phyloP scores from a whole-genome alignment of 2,888 invertebrate species.

The Leptothorax acervorum region DNA sequence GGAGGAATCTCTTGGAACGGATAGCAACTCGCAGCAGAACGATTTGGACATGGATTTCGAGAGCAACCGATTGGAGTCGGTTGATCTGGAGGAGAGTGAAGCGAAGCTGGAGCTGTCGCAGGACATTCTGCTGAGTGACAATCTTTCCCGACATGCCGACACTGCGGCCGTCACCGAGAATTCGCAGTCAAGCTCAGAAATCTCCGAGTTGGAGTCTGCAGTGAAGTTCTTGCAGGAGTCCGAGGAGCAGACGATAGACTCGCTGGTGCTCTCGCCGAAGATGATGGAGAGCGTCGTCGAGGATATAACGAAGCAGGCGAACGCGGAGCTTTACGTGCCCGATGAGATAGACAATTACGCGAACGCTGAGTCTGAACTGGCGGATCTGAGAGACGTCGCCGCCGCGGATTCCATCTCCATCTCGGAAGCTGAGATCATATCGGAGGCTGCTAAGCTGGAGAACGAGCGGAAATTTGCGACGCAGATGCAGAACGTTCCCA shows the following conservation, averaged over 20 bases:
- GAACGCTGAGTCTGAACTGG: slow-evolving; percentile 74
- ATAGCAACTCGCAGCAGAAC: slow-evolving; percentile 45
- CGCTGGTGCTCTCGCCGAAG: slow-evolving; percentile 79
- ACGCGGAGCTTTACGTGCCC: slow-evolving; percentile 75
- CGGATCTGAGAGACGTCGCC: slow-evolving; percentile 72
- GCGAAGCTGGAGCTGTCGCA: slow-evolving; percentile 71
- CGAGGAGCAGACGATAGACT: slow-evolving; percentile 85
- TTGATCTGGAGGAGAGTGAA: slow-evolving; percentile 65
- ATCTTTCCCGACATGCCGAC: slow-evolving; percentile 55
- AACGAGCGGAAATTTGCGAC: slow-evolving; percentile 79
- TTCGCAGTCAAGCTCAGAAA: slow-evolving; percentile 76
- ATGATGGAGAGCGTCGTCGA: slow-evolving; percentile 72
- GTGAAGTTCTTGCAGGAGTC: slow-evolving; percentile 84
- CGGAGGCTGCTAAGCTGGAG: slow-evolving; percentile 83
- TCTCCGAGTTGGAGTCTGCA: slow-evolving; percentile 82
- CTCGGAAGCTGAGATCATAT: slow-evolving; percentile 84
- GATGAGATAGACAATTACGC: slow-evolving; percentile 75
- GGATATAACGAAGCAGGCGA: slow-evolving; percentile 69
- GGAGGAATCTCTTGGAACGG: slow-evolving; percentile 53
- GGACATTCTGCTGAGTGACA: slow-evolving; percentile 70
- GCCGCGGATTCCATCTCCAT: slow-evolving; percentile 81
- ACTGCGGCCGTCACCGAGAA: slow-evolving; percentile 67
- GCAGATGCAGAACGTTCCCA: slow-evolving; percentile 64
- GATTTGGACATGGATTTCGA: slow-evolving; percentile 66
- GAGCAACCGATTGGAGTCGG: slow-evolving; percentile 56